Evolutionary conservation across 2,113 vertebrate genomes (phyloP), one percentile per base, ranked within the genome.

Genomic region (Sturnira hondurensis): DNA sequence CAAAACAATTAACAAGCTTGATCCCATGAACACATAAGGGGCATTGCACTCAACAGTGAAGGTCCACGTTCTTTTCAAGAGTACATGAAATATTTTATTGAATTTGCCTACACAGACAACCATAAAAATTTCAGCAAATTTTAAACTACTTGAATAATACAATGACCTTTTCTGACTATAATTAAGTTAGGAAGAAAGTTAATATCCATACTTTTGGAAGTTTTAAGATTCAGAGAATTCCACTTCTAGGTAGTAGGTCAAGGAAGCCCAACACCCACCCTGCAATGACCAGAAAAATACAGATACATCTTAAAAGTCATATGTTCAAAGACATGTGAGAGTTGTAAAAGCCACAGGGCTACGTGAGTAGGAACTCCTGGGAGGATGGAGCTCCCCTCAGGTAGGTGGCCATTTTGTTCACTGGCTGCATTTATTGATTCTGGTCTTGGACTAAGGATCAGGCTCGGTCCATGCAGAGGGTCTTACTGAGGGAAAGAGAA

Each of bases 161-260:
- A 86, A 61, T 43, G 19, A 89, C 36, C 9, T 95, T 94, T 61
- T 88, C 24, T 71, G 43, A 80, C 15, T 41, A 22, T 4, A 65
- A 20, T 86, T 82, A 71, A 81, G 12, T 84, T 81, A 58, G 70
- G 50, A 38, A 74, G 87, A 95, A 89, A 85, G 45, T 65, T 91
- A 71, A n/a, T 93, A 71, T 68, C 8, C 4, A 91, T 31, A 76
- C 14, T 63, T 67, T 74, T 54, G 7, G 54, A 90, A 81, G 71
- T 91, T 82, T 91, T 81, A 61, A 94, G 93, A 88, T 83, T 38
- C 78, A 70, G 76, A 91, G 15, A 38, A 12, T 93, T 92, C 12
- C 8, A 63, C 52, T 86, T 92, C 52, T 86, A 41, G 20, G 3
- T 52, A 86, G 58, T 58, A 86, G 41, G 58, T 80, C 22, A 61